A percentile compares a stretch with the other conserved stretches of the same genome.
Conservation (phyloP, 2,797 vertebrate genomes). For the Gymnodraco acuticeps region DNA sequence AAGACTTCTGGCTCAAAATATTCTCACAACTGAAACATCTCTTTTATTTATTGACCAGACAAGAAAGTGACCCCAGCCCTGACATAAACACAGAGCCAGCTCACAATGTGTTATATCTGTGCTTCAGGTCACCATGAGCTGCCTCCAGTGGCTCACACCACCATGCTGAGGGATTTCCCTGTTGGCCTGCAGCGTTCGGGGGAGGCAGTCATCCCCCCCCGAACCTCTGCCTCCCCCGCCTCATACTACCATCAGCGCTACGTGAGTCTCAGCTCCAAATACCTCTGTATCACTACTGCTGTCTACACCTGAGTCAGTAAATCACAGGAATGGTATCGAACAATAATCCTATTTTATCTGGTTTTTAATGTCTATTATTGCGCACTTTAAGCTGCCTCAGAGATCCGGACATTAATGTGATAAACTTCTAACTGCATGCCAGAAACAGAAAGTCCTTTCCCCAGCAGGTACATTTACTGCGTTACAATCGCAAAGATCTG, state of each 20-base stretch:
- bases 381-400: not conserved
- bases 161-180: slow-evolving; percentile 93
- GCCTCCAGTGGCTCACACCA: slow-evolving; percentile 95
- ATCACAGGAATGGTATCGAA: not conserved
- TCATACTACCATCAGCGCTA: slow-evolving; percentile 76
- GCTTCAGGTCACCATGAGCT: slow-evolving; percentile 92
- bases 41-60: not conserved
- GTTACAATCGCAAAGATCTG: too few species aligned
- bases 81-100: not conserved
- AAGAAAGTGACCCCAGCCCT: not conserved
- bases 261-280: slow-evolving; percentile 78
- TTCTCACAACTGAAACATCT: not conserved
- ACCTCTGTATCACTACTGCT: not conserved
- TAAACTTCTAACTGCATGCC: not conserved
- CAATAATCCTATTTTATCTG: not conserved
- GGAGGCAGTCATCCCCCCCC: slow-evolving; percentile 84
- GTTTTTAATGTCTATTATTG: not conserved
- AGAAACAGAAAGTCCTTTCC: too few species aligned
- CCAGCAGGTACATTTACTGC: too few species aligned
- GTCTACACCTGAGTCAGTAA: slow-evolving; percentile 3
- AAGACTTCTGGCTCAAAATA: not conserved
- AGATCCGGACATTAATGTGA: not conserved
- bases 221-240: slow-evolving; percentile 53
- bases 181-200: slow-evolving; percentile 82
- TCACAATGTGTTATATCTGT: not conserved